A percentile compares a stretch with the other conserved stretches of the same genome.
phyloP scores from a whole-genome alignment of 1,140 invertebrate species.

The Bombus waltoni region DNA sequence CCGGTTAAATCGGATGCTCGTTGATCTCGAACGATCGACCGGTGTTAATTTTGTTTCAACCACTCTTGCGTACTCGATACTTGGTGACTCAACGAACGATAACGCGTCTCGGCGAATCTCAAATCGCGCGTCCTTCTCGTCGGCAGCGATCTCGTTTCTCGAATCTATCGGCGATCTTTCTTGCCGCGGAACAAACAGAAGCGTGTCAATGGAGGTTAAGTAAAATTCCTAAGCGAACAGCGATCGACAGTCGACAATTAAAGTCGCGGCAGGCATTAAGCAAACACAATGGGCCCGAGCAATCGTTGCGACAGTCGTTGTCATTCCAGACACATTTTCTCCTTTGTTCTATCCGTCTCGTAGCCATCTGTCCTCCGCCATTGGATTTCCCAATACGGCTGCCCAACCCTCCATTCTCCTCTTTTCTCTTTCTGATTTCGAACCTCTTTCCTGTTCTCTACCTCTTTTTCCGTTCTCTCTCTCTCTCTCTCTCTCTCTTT shows the following conservation, averaged over 20 bases:
- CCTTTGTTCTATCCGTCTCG: constrained; percentile 66
- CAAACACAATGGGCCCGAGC: constrained; percentile 56
- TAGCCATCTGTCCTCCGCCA: constrained; percentile 56
- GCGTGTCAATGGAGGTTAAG: constrained; percentile 24
- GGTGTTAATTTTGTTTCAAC: too few relatives aligned
- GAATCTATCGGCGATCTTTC: neutral
- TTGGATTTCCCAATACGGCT: constrained; percentile 61
- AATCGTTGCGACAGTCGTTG: constrained; percentile 59
- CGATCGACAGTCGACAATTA: constrained; percentile 50
- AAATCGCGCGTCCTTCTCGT: neutral
- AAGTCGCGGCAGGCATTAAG: constrained; percentile 50
- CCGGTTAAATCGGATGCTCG: neutral
- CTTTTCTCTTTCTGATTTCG: constrained; percentile 22
- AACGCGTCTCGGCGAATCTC: neutral
- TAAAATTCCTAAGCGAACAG: constrained; percentile 17
- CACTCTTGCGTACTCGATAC: too few relatives aligned
- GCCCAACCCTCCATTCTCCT: constrained; percentile 63
- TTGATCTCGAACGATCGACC: neutral
- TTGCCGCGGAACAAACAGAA: neutral
- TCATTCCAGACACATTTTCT: constrained; percentile 63
- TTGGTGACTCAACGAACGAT: too few relatives aligned
- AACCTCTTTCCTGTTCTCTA: neutral
- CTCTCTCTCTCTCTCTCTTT: neutral
- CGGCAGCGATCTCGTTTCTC: neutral
- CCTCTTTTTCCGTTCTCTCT: neutral